Percentiles rank a stretch among this genome's conserved stretches.
These are phyloP conservation scores for Sitophilus oryzae DNA, from an alignment of 1,140 invertebrate genomes.

Conservation along the genomic window DNA sequence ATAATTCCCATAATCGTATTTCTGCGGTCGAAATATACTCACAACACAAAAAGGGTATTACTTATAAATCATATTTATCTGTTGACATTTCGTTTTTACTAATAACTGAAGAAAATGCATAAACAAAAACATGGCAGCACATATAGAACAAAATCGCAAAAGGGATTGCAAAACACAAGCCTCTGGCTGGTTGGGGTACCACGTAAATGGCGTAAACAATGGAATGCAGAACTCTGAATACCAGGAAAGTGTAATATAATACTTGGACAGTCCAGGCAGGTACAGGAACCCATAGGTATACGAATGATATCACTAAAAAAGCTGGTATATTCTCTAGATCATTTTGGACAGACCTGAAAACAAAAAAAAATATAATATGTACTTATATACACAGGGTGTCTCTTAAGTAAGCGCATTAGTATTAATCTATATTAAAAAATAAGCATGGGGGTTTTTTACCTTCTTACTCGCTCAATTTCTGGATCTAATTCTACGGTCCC, in stretches of 20 bases:
- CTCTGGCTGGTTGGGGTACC: constrained; percentile 30
- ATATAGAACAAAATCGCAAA: constrained; percentile 27
- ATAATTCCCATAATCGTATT: too few relatives aligned
- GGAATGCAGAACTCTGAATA: constrained; percentile 42
- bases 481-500: constrained; percentile 15
- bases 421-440: too few relatives aligned
- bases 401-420: too few relatives aligned
- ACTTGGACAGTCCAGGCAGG: constrained; percentile 34
- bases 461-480: constrained; percentile 28
- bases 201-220: constrained; percentile 41
- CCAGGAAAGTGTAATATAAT: constrained; percentile 45
- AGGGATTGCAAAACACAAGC: constrained; percentile 25
- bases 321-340: constrained; percentile 50
- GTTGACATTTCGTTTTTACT: too few relatives aligned
- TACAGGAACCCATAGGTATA: constrained; percentile 46
- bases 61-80: too few relatives aligned
- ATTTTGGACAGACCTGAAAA: constrained; percentile 47
- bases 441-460: too few relatives aligned
- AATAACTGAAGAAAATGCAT: constrained; percentile 27
- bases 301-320: constrained; percentile 45
- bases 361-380: constrained; percentile 11
- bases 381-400: too few relatives aligned
- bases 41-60: too few relatives aligned
- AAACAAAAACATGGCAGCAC: constrained; percentile 19
- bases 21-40: too few relatives aligned